phyloP scores from a whole-genome alignment of 2,888 invertebrate species.

The Tipula unca region DNA sequence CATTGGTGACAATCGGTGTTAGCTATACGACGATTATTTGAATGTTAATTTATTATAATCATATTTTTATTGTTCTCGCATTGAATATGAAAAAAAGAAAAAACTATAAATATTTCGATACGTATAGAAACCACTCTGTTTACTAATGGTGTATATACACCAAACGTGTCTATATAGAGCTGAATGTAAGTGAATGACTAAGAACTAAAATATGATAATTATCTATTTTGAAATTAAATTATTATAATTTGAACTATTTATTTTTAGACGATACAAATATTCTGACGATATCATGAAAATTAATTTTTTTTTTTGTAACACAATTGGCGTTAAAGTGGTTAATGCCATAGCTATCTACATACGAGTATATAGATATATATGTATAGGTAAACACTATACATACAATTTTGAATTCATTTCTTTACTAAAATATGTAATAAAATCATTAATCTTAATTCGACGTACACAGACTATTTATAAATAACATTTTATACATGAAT shows the following conservation, averaged over 20 bases:
- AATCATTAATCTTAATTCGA: neutral
- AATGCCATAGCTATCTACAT: neutral
- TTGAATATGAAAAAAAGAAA: neutral
- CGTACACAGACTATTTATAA: neutral
- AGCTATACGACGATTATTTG: conserved; percentile 17
- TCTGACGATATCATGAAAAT: neutral
- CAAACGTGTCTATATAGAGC: neutral
- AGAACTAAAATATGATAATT: neutral
- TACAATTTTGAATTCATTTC: neutral
- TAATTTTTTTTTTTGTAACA: neutral
- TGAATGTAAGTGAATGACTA: neutral
- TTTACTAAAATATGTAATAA: neutral
- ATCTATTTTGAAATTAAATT: neutral
- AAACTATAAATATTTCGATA: neutral
- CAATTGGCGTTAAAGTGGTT: neutral
- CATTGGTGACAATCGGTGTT: conserved; percentile 21
- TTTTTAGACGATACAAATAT: neutral
- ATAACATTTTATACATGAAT: neutral
- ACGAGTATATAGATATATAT: neutral
- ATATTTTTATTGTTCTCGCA: neutral
- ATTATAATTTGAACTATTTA: conserved; percentile 8
- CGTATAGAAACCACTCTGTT: neutral
- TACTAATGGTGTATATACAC: neutral
- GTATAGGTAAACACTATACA: no score
- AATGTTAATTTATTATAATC: conserved; percentile 16